Conservation (phyloP, 2,888 invertebrate genomes). For the Rotaria sp. region DNA sequence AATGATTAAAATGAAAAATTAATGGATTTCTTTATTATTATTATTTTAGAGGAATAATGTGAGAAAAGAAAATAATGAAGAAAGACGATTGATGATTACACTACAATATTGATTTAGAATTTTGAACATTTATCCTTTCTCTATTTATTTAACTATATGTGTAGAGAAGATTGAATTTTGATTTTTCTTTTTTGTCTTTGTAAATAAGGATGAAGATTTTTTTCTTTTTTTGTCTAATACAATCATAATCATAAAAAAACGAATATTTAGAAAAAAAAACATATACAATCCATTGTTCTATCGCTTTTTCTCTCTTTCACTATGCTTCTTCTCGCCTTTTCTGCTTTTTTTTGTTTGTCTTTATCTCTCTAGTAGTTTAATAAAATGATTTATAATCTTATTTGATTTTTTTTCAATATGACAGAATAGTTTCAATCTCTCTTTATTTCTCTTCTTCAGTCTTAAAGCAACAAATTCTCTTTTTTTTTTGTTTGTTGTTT, state of each 20-base stretch:
- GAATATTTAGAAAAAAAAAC: background rate
- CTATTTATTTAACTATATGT: background rate
- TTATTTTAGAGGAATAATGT: background rate
- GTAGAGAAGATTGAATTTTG: background rate
- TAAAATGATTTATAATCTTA: constrained; percentile 8
- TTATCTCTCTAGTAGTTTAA: background rate
- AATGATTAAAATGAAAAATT: background rate
- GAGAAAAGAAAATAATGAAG: background rate
- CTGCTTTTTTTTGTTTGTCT: background rate
- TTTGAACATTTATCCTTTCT: background rate
- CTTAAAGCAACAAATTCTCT: background rate
- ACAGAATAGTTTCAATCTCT: background rate
- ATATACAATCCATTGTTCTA: background rate
- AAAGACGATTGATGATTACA: background rate
- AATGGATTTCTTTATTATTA: background rate
- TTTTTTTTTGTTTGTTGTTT: background rate
- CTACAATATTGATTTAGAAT: background rate
- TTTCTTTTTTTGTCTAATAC: background rate
- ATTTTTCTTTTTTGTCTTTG: background rate
- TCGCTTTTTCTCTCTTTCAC: background rate
- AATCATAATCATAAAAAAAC: background rate
- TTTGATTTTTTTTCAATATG: background rate
- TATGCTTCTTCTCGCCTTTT: background rate
- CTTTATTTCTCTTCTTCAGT: background rate
- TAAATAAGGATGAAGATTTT: background rate